Base-by-base conservation (phyloP, 2,113 vertebrate genomes). In the Oncorhynchus gorbuscha region DNA sequence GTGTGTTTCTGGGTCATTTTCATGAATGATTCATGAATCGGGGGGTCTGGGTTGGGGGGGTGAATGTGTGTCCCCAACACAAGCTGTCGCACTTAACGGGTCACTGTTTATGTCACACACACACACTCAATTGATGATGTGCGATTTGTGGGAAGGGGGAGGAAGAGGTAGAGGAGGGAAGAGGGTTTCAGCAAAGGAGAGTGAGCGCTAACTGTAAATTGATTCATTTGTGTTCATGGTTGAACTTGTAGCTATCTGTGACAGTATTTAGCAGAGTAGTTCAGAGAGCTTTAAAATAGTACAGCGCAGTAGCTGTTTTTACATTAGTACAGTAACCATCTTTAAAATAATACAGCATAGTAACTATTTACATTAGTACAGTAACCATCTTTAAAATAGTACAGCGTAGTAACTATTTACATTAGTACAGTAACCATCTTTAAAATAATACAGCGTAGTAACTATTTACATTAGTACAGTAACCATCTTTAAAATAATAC, bases 31-130 rank as follows among this genome's bases (percentile, higher is more conserved):
- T 55, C 1, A 55, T 18, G 68, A 28, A 61, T 62, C 11, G 20
- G n/a, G 20, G 32, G 68, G 30, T 51, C n/a, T 16, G 8, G 3
- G 28, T 5, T 67, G 26, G 13, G 48, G 11, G n/a, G 4, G 1
- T 24, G 3, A 6, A n/a, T 51, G 55, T 28, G 59, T 30, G 59
- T 28, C 71, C 48, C 32, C 58, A 18, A 49, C 32, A 8, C 48
- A 32, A 76, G 61, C 58, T 66, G 70, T 62, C 30, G 49, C 14
- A 49, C 64, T 74, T 69, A 28, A 73, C 45, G 66, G 77, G 72
- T 69, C 66, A 64, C 66, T 59, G 28, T 62, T 70, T 32, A 55
- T 67, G 48, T 73, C 30, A 68, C 30, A 22, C 26, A 22, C 26
- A 68, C 72, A 24, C 39, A 24, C 67, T 69, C 67, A 69, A 8